Percentiles rank a stretch among this genome's conserved stretches.
Evolutionary conservation across 2,888 invertebrate species (phyloP).

Genomic region (Acanthococcus lagerstroemiae): DNA sequence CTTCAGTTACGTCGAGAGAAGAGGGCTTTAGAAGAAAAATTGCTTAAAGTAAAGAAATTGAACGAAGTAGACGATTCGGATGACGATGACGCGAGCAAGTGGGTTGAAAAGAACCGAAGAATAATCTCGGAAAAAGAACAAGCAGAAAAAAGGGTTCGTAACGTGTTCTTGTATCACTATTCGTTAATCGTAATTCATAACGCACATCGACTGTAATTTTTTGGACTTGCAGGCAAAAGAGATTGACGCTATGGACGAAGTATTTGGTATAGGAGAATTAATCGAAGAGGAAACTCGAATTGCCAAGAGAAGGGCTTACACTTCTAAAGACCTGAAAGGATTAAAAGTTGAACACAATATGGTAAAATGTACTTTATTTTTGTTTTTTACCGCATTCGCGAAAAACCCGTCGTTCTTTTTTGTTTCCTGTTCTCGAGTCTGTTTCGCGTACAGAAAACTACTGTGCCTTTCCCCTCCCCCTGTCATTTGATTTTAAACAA

Average conservation of each 20-base stretch:
- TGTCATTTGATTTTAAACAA: no score
- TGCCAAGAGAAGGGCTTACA: conserved; percentile 54
- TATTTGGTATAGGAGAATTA: conserved; percentile 78
- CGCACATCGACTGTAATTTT: no score
- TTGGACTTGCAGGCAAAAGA: conserved; percentile 69
- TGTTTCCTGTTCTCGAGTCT: neutral
- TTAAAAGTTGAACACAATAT: conserved; percentile 77
- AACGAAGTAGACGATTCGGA: conserved; percentile 61
- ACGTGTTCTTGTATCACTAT: no score
- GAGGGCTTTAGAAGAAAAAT: conserved; percentile 59
- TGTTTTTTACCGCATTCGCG: no score
- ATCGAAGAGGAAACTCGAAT: conserved; percentile 64
- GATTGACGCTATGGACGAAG: conserved; percentile 88
- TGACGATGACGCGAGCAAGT: conserved; percentile 63
- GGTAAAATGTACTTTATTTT: no score
- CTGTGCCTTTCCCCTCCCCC: no score
- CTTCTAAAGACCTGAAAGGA: conserved; percentile 62
- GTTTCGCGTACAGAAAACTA: no score
- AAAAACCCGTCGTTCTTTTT: neutral
- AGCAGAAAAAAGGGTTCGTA: conserved; percentile 66
- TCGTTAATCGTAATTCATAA: no score
- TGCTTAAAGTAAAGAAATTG: conserved; percentile 50
- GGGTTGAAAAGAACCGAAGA: conserved; percentile 74
- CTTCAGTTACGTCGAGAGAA: conserved; percentile 69
- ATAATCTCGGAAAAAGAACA: conserved; percentile 67